Percentiles rank a stretch among this genome's conserved stretches.
phyloP scores from a whole-genome alignment of 2,113 vertebrate genomes.

The Prunella fulvescens region DNA sequence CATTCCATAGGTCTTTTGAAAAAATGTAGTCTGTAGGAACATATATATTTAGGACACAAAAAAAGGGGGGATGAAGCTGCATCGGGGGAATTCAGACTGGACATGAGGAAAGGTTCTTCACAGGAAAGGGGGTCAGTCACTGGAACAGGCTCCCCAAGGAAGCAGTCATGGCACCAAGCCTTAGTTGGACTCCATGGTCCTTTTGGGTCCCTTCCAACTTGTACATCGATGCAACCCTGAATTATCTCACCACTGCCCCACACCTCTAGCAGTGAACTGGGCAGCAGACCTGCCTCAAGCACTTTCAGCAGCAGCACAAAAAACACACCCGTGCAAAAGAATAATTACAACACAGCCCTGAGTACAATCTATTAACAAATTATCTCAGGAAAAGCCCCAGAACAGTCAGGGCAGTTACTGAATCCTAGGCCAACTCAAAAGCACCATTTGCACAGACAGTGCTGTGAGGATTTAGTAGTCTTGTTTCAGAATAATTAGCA shows the following conservation, averaged over 20 bases:
- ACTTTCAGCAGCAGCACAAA: neutral
- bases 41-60: neutral
- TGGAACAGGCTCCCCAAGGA: neutral
- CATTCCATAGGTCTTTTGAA: neutral
- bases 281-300: neutral
- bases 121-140: neutral
- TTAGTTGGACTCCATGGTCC: neutral
- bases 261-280: neutral
- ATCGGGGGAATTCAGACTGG: neutral
- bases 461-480: neutral
- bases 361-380: neutral
- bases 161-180: neutral
- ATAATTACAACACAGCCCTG: neutral
- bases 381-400: neutral
- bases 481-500: neutral
- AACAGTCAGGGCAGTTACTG: neutral
- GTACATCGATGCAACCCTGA: neutral
- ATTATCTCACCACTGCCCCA: neutral
- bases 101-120: neutral
- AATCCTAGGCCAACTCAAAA: neutral
- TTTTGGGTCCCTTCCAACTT: neutral
- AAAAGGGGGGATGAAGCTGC: neutral
- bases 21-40: neutral
- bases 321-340: neutral
- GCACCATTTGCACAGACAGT: rapidly evolving